Conservation (phyloP, 2,797 vertebrate genomes). For the Lophius americanus region DNA sequence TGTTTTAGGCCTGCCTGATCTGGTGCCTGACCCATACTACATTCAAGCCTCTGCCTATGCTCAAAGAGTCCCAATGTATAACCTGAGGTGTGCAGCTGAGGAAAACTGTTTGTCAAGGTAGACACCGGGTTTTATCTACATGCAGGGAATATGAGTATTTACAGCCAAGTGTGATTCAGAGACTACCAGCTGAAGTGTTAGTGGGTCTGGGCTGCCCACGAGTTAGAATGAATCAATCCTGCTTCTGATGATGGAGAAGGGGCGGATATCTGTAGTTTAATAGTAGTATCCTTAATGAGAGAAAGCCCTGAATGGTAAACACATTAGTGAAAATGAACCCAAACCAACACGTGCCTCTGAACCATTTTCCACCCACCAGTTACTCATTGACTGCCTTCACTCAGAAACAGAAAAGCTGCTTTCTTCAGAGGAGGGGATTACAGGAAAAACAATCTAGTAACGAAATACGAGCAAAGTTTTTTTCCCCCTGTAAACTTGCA, state of each 20-base stretch:
- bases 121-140: constrained; percentile 7
- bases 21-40: constrained; percentile 96
- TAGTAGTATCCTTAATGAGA: constrained; percentile 63
- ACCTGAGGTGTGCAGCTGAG: constrained; percentile 94
- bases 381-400: constrained; percentile 38
- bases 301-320: constrained; percentile 75
- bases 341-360: constrained; percentile 58
- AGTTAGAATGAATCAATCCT: constrained; percentile 63
- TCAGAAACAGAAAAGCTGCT: constrained; percentile 27
- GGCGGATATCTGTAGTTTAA: constrained; percentile 66
- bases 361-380: constrained; percentile 66
- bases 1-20: constrained; percentile 91
- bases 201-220: constrained; percentile 44
- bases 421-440: constrained; percentile 24
- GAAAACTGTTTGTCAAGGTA: constrained; percentile 99
- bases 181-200: constrained; percentile 55
- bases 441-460: constrained; percentile 45
- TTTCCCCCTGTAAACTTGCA: not conserved
- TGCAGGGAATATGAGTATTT: not conserved
- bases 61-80: constrained; percentile 96
- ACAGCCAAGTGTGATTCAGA: constrained; percentile 50
- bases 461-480: constrained; percentile 14
- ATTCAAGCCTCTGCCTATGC: constrained; percentile 94
- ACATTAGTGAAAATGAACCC: constrained; percentile 72
- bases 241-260: constrained; percentile 42